phyloP scores from a whole-genome alignment of 2,113 vertebrate genomes.

The Halcyon senegalensis region DNA sequence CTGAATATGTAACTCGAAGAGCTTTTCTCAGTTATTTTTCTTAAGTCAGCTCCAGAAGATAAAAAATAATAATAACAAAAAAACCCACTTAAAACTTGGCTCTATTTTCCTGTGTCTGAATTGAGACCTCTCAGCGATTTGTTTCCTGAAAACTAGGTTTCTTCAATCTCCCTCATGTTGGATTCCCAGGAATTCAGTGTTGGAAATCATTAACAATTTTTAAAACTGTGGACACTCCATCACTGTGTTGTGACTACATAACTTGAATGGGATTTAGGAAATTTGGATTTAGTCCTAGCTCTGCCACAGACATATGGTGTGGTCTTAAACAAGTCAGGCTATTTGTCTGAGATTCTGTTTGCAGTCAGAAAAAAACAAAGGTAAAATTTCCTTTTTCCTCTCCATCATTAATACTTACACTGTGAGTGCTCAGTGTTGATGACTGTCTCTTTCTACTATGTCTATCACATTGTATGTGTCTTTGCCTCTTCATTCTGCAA shows the following conservation, averaged over 20 bases:
- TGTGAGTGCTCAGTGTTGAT: neutral
- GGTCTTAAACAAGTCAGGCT: neutral
- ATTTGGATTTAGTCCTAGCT: neutral
- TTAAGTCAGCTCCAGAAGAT: neutral
- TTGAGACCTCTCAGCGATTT: neutral
- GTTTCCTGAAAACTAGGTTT: neutral
- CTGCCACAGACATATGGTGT: neutral
- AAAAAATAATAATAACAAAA: neutral
- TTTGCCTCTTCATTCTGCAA: neutral
- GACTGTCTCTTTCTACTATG: neutral
- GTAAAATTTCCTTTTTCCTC: neutral
- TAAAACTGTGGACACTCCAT: neutral
- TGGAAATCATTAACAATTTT: neutral
- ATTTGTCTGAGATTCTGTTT: neutral
- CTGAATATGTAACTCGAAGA: neutral
- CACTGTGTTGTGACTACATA: neutral
- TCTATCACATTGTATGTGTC: neutral
- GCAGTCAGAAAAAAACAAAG: neutral
- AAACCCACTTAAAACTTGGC: neutral
- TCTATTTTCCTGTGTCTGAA: neutral
- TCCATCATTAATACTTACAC: neutral
- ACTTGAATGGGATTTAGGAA: neutral
- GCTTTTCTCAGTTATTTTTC: neutral
- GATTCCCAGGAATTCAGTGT: neutral
- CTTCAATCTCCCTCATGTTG: neutral